Conservation (phyloP, 2,888 invertebrate genomes). For the Oxyscelio sp. region DNA sequence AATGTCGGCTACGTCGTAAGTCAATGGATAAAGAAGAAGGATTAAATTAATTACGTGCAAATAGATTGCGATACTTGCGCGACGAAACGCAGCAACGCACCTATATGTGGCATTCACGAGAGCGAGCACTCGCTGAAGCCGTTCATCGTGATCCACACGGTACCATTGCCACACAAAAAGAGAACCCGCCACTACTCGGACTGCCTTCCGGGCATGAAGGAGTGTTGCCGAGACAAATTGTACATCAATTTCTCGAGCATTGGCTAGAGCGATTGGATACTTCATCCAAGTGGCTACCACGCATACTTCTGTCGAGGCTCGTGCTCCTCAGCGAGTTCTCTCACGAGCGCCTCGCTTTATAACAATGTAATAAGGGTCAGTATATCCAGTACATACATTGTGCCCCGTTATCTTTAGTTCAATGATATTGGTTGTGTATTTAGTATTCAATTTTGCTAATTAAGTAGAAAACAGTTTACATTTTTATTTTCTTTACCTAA, state of each 20-base stretch:
- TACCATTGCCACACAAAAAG: conserved; percentile 91
- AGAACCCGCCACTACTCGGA: conserved; percentile 91
- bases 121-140: conserved; percentile 92
- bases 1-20: conserved; percentile 93
- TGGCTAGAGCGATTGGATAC: conserved; percentile 97
- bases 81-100: conserved; percentile 90
- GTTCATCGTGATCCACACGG: conserved; percentile 94
- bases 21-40: conserved; percentile 93
- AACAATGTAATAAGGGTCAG: conserved; percentile 93
- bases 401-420: conserved; percentile 41
- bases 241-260: conserved; percentile 95
- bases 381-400: conserved; percentile 72
- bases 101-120: conserved; percentile 89
- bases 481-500: conserved; percentile 52
- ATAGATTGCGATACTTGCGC: conserved; percentile 94
- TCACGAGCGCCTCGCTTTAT: conserved; percentile 92
- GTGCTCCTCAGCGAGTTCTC: conserved; percentile 93
- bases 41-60: conserved; percentile 92
- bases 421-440: conserved; percentile 20
- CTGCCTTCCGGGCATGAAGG: conserved; percentile 92
- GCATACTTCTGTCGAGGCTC: conserved; percentile 96
- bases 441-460: conserved; percentile 57
- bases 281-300: conserved; percentile 94
- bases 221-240: conserved; percentile 95
- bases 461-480: conserved; percentile 22